Evolutionary conservation across 2,888 invertebrate genomes (phyloP), one percentile per base, ranked within the genome.

Genomic region (Pristionchus entomophagus): DNA sequence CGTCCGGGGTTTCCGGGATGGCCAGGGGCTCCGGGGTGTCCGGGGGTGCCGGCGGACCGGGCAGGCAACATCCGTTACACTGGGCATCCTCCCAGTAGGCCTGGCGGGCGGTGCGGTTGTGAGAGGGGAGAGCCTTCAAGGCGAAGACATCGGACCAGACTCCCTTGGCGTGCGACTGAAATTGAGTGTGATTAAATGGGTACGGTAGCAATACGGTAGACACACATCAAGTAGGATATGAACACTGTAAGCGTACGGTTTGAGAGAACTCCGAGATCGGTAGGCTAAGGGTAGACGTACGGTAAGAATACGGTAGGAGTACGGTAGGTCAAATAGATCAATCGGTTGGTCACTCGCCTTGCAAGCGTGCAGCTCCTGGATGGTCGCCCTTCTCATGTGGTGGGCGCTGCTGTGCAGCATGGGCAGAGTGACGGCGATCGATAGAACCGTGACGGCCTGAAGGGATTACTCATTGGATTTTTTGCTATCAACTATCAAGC

Each of bases 41-140:
- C n/a, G n/a, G n/a, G n/a, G n/a, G n/a, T n/a, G n/a, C n/a, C n/a
- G 82, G 56, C 38, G 82, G 26, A 3, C 82, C 82, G 26, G 82
- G 82, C 10, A 59, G 82, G 35, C 82, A 82, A 59, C 82, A 82
- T 41, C 82, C 82, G 26, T 82, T 82, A 59, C 82, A 82, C 82
- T 82, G 56, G 41, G 82, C 56, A 59, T 82, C 82, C 82, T 82
- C 59, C 59, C 59, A 56, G 82, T 82, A 82, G 41, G 82, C 82
- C 82, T 82, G 82, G 59, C 82, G 82, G 82, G 82, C 82, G 59
- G 82, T 82, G 22, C n/a, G n/a, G n/a, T n/a, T n/a, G n/a, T n/a
- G n/a, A n/a, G n/a, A n/a, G n/a, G n/a, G n/a, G n/a, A n/a, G n/a
- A n/a, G n/a, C n/a, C n/a, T n/a, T n/a, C n/a, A n/a, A n/a, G n/a